Conservation (phyloP, 92 coral and sea anemone species). For the Epizoanthus scotinus region DNA sequence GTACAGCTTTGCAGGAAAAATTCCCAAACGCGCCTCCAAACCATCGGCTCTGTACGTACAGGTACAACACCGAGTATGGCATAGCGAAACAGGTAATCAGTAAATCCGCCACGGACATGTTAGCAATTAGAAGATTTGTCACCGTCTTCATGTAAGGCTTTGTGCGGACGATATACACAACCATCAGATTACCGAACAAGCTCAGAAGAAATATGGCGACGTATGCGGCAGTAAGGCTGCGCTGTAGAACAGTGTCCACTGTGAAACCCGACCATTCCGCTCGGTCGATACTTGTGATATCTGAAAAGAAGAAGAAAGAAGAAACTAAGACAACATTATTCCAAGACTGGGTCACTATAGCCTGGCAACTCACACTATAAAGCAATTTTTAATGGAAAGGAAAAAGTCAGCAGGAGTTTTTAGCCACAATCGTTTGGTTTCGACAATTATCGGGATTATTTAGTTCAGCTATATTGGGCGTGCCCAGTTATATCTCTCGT, state of each 20-base stretch:
- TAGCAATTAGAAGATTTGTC: conserved; percentile 73
- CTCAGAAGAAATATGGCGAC: conserved; percentile 52
- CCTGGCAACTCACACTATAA: too few relatives aligned
- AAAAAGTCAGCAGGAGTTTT: too few relatives aligned
- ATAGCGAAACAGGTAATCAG: conserved; percentile 71
- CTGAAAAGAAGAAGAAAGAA: not conserved
- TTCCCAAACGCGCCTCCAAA: conserved; percentile 65
- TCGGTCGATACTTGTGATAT: not conserved
- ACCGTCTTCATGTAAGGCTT: conserved; percentile 70
- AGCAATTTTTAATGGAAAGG: too few relatives aligned
- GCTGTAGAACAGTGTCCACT: not conserved
- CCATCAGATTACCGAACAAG: conserved; percentile 62
- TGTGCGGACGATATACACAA: conserved; percentile 58
- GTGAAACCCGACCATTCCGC: conserved; percentile 4
- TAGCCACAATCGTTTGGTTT: too few relatives aligned
- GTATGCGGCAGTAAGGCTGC: conserved; percentile 32
- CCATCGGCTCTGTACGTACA: conserved; percentile 54
- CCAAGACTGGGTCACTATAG: not conserved
- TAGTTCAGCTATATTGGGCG: too few relatives aligned
- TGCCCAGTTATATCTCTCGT: too few relatives aligned
- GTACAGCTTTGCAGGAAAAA: conserved; percentile 64
- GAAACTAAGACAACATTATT: not conserved
- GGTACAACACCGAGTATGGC: conserved; percentile 64
- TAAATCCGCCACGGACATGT: conserved; percentile 80
- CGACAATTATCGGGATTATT: too few relatives aligned